Base-by-base conservation (phyloP, 2,888 invertebrate genomes). In the Trichogramma dendrolimi region DNA sequence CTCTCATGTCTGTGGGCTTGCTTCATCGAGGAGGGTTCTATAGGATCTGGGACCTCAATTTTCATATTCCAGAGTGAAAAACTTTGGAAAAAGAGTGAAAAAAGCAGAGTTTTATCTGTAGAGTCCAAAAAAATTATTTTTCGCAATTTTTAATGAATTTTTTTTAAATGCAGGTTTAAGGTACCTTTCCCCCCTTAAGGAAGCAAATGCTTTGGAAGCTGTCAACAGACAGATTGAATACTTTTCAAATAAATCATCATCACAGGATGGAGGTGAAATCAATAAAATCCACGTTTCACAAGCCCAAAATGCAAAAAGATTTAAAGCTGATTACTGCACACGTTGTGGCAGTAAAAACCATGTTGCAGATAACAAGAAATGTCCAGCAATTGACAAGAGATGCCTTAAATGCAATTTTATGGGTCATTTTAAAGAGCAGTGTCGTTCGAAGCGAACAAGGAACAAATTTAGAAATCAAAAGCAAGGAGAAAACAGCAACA, bases 181-280 rank as follows among this genome's bases (percentile, higher is more conserved):
- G n/a, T n/a, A n/a, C n/a, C n/a, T n/a, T n/a, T n/a, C n/a, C n/a
- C n/a, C n/a, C n/a, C n/a, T 65, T 7, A 6, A 44, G 6, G 68
- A 67, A 48, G 68, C 70, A n/a, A 69, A 68, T 54, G 43, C 68
- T 7, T 50, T 67, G 40, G 67, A 70, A 56, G 55, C 63, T 39
- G 57, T 70, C 27, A 66, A 63, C 39, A 46, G 60, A 14, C 67
- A 69, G 52, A 41, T 67, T 40, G 54, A 49, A 57, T 56, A 57
- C 46, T 67, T 62, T 50, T 38, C 4, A 5, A 56, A 44, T 39
- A 56, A 56, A 47, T 6, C 5, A 11, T 27, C 14, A 46, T 5
- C 44, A 60, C 64, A 39, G 58, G 50, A 46, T 62, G 61, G 8
- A 46, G 62, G 11, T 52, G 67, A 27, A 53, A 53, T 53, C 6